Base-by-base conservation (phyloP, 2,888 invertebrate genomes). In the Lapara coniferarum region DNA sequence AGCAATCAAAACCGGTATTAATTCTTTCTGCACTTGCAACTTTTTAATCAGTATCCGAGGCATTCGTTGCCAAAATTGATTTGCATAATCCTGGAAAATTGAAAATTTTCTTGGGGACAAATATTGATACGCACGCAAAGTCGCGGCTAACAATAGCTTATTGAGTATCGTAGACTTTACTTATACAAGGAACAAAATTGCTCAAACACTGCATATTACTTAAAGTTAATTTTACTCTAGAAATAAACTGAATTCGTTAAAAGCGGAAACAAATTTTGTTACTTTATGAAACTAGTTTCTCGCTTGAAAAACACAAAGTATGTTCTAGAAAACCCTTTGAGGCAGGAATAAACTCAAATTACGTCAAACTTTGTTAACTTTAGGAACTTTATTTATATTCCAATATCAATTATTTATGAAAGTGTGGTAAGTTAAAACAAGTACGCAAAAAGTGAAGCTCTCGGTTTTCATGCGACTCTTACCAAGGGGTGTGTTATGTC, bases 271-370 rank as follows among this genome's bases (percentile, higher is more conserved):
- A 46, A 63, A 63, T 19, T 63, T 19, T 13, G 63, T 49, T 63
- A 19, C 46, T 63, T 63, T 63, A 49, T 25, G 1, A 63, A 63
- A 46, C 46, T 63, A 49, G 19, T 49, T 25, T 63, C 16, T 49
- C 63, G 49, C 13, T 46, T 63, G 49, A 16, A 25, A 56, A 59
- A 59, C 59, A 46, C 16, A 16, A 46, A 59, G 59, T 59, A 16
- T 49, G 16, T 63, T 63, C 63, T 7, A 46, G 63, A 10, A 46
- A 63, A 63, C 63, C 37, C 49, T 63, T 63, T 63, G 49, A 63
- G 63, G 49, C 25, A 49, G 63, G 49, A 49, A 63, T 63, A 63
- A 49, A 63, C 63, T 49, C 63, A 63, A 63, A 63, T 63, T 63
- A 63, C 63, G 46, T 13, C 16, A 16, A 63, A 49, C 63, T 63